Conservation (phyloP, 2,797 vertebrate genomes). For the Leuciscus waleckii region DNA sequence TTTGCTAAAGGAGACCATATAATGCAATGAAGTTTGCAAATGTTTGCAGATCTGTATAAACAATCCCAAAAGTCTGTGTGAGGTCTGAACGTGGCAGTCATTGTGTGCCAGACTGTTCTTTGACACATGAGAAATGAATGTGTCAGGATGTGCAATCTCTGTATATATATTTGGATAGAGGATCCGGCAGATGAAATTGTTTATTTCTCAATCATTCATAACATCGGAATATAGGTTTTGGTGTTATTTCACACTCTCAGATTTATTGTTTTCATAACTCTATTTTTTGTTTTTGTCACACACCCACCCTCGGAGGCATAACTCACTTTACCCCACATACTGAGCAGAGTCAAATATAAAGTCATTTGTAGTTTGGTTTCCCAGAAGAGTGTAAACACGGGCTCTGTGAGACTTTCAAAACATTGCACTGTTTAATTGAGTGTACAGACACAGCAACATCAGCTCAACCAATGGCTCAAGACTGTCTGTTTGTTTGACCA, state of each 20-base stretch:
- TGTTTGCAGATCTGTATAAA: conserved; percentile 33
- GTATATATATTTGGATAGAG: conserved; percentile 23
- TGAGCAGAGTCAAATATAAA: background rate
- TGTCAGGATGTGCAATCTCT: conserved; percentile 5
- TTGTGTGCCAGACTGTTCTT: conserved; percentile 15
- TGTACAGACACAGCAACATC: background rate
- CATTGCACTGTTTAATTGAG: background rate
- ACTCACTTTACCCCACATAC: background rate
- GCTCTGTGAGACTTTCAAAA: background rate
- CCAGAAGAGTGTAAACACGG: background rate
- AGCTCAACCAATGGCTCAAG: background rate
- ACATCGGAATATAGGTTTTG: background rate
- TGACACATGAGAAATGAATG: background rate
- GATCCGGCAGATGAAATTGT: background rate
- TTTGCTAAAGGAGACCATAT: background rate
- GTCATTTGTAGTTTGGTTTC: conserved; percentile 16
- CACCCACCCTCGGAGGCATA: background rate
- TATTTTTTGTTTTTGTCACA: background rate
- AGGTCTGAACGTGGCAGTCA: conserved; percentile 5
- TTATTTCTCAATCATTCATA: conserved; percentile 21
- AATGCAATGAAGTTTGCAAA: conserved; percentile 20
- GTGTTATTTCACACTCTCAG: conserved; percentile 15
- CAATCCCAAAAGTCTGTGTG: conserved; percentile 12
- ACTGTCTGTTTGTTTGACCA: background rate
- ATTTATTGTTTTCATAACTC: conserved; percentile 42